Conservation (phyloP, 2,113 vertebrate genomes). For the Muntiacus muntjak region DNA sequence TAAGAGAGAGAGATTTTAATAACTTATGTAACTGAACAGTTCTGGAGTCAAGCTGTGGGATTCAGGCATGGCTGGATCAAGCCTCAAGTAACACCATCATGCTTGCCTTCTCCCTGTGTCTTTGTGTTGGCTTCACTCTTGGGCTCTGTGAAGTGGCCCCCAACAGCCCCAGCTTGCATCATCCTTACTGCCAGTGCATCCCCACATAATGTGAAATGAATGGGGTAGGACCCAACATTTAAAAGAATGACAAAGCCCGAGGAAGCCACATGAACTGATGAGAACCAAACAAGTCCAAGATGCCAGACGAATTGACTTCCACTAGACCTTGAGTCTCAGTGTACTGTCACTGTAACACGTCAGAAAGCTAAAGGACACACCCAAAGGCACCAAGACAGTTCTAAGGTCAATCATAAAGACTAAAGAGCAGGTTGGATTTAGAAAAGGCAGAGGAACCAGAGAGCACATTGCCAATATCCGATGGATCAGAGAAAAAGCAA, state of each 20-base stretch:
- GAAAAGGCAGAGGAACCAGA: neutral
- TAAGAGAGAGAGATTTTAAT: neutral
- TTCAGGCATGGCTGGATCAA: neutral
- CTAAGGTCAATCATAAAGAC: neutral
- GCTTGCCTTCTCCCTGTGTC: neutral
- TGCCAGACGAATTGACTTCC: neutral
- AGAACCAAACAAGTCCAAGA: neutral
- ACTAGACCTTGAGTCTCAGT: neutral
- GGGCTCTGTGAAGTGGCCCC: neutral
- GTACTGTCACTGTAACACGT: neutral
- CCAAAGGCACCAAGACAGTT: neutral
- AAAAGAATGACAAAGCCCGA: neutral
- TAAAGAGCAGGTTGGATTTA: neutral
- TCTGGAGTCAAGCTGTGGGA: neutral
- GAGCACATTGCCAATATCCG: neutral
- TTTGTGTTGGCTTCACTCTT: neutral
- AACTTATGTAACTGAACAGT: neutral
- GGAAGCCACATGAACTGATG: neutral
- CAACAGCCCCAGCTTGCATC: neutral
- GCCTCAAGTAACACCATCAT: rapidly evolving
- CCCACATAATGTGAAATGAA: neutral
- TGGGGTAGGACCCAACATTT: neutral
- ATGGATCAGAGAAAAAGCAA: neutral
- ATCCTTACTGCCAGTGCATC: neutral
- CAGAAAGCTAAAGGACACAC: neutral